Evolutionary conservation across 2,797 vertebrate species (phyloP).

Genomic region (Melanotaenia parkinsoni): DNA sequence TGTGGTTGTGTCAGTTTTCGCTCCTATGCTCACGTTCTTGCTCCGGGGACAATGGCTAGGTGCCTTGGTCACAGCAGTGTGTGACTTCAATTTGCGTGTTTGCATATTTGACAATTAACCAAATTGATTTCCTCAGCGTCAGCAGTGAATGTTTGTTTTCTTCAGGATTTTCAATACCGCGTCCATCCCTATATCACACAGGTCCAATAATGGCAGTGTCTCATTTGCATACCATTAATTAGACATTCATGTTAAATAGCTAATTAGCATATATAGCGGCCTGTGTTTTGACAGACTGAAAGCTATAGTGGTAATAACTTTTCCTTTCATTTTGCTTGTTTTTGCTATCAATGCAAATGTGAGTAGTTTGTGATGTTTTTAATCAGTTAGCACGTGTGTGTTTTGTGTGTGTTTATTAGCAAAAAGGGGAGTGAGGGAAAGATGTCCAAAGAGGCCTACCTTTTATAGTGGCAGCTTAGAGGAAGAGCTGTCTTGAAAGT

Average conservation of each 20-base stretch:
- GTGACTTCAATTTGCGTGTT: conserved; percentile 77
- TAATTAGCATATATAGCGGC: conserved; percentile 82
- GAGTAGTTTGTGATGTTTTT: conserved; percentile 67
- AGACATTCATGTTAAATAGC: conserved; percentile 77
- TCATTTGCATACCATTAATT: conserved; percentile 87
- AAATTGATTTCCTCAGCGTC: conserved; percentile 79
- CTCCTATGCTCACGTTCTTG: conserved; percentile 24
- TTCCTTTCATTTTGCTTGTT: conserved; percentile 73
- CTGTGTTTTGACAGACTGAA: conserved; percentile 73
- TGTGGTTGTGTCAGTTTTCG: conserved; percentile 35
- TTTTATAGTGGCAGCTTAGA: conserved; percentile 34
- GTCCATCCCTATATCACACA: conserved; percentile 77
- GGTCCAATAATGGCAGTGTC: conserved; percentile 74
- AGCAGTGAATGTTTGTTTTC: conserved; percentile 68
- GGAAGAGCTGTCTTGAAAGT: conserved; percentile 50
- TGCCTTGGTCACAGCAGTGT: conserved; percentile 54
- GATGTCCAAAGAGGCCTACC: conserved; percentile 42
- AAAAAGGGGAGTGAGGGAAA: conserved; percentile 12
- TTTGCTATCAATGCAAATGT: conserved; percentile 76
- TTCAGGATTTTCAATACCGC: conserved; percentile 68
- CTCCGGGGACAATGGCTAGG: conserved; percentile 64
- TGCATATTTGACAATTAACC: conserved; percentile 86
- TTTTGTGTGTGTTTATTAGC: conserved; percentile 24
- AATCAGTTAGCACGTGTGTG: conserved; percentile 60
- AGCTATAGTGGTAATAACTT: conserved; percentile 75